Evolutionary conservation across 2,113 vertebrate genomes (phyloP).

Genomic region (Perccottus glenii): DNA sequence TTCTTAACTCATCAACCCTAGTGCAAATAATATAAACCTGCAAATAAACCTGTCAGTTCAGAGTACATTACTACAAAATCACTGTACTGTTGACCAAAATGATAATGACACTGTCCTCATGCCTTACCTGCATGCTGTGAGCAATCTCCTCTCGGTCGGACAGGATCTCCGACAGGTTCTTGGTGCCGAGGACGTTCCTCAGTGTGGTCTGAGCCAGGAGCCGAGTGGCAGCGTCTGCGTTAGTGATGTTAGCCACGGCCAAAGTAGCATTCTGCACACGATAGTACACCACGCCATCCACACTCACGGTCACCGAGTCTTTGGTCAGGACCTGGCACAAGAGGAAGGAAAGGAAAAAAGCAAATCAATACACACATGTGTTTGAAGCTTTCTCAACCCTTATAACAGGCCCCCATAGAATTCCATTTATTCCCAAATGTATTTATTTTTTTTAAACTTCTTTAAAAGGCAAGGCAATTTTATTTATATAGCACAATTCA

Average conservation of each 20-base stretch:
- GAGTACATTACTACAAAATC: no score
- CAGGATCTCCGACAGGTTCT: constrained; percentile 94
- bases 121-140: constrained; percentile 93
- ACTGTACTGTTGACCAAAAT: no score
- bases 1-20: no score
- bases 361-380: not conserved
- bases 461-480: no score
- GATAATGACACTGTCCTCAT: no score
- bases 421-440: no score
- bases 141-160: constrained; percentile 96
- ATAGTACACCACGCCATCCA: constrained; percentile 97
- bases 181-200: constrained; percentile 95
- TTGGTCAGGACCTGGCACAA: constrained; percentile 89
- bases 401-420: no score
- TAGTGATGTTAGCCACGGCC: constrained; percentile 94
- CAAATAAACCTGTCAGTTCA: no score
- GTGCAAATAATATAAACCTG: no score
- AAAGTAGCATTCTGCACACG: constrained; percentile 91
- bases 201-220: constrained; percentile 94
- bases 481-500: no score
- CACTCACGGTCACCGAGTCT: constrained; percentile 93
- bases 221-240: constrained; percentile 89
- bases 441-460: no score
- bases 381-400: no score
- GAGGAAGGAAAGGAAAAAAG: not conserved